Evolutionary conservation across 1,140 invertebrate species (phyloP).

Genomic region (Diorhabda sublineata): DNA sequence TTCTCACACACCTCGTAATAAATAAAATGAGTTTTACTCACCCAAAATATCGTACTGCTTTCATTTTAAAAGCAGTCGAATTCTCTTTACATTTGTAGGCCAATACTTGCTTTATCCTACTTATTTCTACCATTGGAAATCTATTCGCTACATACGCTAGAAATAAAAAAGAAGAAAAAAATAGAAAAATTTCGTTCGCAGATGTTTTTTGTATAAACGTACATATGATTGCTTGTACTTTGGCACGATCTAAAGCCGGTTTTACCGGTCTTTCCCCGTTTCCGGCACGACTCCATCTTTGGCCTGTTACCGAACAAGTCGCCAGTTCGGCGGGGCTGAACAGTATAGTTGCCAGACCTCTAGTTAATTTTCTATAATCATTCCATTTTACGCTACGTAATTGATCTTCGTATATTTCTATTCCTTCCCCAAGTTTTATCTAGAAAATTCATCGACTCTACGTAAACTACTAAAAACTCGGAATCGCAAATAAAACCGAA

Average conservation of each 20-base stretch:
- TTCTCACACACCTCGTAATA: too few relatives aligned
- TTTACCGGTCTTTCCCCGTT: slow-evolving; percentile 66
- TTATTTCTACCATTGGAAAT: slow-evolving; percentile 68
- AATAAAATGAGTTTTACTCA: slow-evolving; percentile 38
- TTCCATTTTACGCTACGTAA: slow-evolving; percentile 67
- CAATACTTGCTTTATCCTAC: slow-evolving; percentile 68
- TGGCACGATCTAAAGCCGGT: slow-evolving; percentile 64
- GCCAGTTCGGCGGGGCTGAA: slow-evolving; percentile 69
- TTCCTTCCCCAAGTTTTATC: slow-evolving; percentile 68
- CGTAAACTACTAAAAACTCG: too few relatives aligned
- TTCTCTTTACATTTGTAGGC: slow-evolving; percentile 75
- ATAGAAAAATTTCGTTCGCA: neutral
- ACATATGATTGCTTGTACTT: slow-evolving; percentile 71
- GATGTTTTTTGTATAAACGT: slow-evolving; percentile 36
- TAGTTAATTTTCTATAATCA: slow-evolving; percentile 67
- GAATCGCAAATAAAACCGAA: too few relatives aligned
- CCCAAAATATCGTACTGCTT: slow-evolving; percentile 63
- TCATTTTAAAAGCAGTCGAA: slow-evolving; percentile 67
- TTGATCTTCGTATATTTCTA: slow-evolving; percentile 66
- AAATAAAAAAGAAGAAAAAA: slow-evolving; percentile 13
- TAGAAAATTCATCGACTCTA: slow-evolving; percentile 34
- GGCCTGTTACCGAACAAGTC: slow-evolving; percentile 68
- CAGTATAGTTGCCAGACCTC: slow-evolving; percentile 65
- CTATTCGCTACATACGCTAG: slow-evolving; percentile 65
- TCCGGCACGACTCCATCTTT: slow-evolving; percentile 68